A percentile compares a stretch with the other conserved stretches of the same genome.
Evolutionary conservation across 2,797 vertebrate species (phyloP).

Genomic region (Mus minutoides): DNA sequence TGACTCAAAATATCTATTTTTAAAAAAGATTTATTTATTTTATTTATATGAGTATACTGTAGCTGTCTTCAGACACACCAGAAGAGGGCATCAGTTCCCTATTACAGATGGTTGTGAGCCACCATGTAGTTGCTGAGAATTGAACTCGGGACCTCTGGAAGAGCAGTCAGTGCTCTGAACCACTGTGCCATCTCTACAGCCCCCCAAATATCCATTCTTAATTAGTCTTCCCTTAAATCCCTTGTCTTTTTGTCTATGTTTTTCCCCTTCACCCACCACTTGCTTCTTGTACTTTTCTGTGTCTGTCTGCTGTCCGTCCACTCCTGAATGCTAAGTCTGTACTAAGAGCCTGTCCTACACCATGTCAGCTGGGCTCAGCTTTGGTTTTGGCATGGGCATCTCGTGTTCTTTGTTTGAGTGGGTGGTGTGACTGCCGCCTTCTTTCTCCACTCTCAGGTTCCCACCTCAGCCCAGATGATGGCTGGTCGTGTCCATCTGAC

Average conservation of each 20-base stretch:
- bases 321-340: background rate
- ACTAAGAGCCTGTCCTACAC: too few relatives aligned
- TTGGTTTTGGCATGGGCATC: background rate
- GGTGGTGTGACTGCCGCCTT: background rate
- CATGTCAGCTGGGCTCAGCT: background rate
- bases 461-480: background rate
- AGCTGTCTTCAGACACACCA: too few relatives aligned
- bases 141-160: too few relatives aligned
- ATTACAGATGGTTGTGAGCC: too few relatives aligned
- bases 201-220: too few relatives aligned
- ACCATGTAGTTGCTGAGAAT: too few relatives aligned
- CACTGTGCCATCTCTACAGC: too few relatives aligned
- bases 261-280: background rate
- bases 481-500: background rate
- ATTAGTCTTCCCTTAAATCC: background rate
- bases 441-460: background rate
- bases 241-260: background rate
- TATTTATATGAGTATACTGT: too few relatives aligned
- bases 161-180: too few relatives aligned
- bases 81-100: too few relatives aligned
- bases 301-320: background rate
- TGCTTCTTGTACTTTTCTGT: background rate
- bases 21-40: too few relatives aligned
- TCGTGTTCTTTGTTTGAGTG: background rate
- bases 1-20: background rate